phyloP scores from a whole-genome alignment of 1,140 invertebrate genomes.

The Pollicipes pollicipes region DNA sequence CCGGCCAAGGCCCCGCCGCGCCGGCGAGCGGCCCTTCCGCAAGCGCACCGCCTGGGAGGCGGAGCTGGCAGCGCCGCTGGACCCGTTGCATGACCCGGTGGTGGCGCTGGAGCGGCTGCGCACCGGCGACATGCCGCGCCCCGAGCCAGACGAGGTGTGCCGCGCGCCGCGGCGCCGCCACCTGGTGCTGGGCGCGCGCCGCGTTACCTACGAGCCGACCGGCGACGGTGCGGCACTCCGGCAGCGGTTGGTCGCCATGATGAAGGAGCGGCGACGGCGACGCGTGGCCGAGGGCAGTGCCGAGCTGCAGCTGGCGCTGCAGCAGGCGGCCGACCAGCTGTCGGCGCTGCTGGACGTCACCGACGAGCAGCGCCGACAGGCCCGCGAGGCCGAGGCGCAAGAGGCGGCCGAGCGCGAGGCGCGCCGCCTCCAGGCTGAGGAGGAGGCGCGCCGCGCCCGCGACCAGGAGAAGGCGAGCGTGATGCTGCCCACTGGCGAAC shows the following conservation, averaged over 20 bases:
- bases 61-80: no score
- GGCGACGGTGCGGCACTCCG: neutral
- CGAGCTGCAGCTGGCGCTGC: conserved; percentile 23
- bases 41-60: no score
- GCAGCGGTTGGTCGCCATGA: neutral
- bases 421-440: neutral
- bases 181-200: neutral
- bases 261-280: neutral
- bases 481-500: no score
- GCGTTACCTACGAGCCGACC: neutral
- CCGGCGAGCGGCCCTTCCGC: no score
- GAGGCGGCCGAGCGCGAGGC: neutral
- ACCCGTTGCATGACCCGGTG: neutral
- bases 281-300: neutral
- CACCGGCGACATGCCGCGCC: no score
- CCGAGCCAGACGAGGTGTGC: neutral
- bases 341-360: conserved; percentile 58
- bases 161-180: neutral
- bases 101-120: neutral
- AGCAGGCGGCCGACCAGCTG: conserved; percentile 45
- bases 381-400: conserved; percentile 30
- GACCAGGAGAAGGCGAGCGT: neutral
- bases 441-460: no score
- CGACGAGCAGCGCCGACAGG: conserved; percentile 61
- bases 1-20: no score